Evolutionary conservation across 2,888 invertebrate species (phyloP).

Genomic region (Pantelozetes paolii): DNA sequence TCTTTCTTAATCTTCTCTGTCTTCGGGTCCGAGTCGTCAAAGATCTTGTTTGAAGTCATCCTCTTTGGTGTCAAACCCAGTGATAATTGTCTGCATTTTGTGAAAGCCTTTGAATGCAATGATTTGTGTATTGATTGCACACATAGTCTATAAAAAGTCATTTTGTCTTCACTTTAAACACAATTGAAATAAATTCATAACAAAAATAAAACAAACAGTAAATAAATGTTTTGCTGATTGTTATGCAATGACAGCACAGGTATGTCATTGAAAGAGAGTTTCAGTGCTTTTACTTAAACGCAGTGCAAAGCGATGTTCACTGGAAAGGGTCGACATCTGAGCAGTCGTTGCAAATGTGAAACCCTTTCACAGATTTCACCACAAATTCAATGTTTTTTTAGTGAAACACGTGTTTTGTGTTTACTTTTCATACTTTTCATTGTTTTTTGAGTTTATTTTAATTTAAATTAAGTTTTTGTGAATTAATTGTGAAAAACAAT

Average conservation of each 20-base stretch:
- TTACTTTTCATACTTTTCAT: not conserved
- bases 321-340: too few species aligned
- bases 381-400: not conserved
- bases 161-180: too few species aligned
- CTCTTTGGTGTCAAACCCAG: not conserved
- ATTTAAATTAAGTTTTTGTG: not conserved
- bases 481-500: not conserved
- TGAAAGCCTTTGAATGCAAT: too few species aligned
- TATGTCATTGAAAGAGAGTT: not conserved
- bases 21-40: conserved; percentile 41
- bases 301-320: too few species aligned
- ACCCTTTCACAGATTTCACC: not conserved
- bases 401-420: not conserved
- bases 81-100: not conserved
- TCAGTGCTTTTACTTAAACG: too few species aligned
- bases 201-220: not conserved
- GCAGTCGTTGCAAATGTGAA: too few species aligned
- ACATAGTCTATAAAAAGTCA: not conserved
- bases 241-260: not conserved
- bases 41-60: conserved; percentile 28
- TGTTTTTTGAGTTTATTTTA: not conserved
- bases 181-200: too few species aligned
- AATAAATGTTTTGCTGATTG: not conserved
- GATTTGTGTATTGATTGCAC: too few species aligned
- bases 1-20: conserved; percentile 41